Conservation (phyloP, 1,140 invertebrate genomes). For the Bactericera cockerelli region DNA sequence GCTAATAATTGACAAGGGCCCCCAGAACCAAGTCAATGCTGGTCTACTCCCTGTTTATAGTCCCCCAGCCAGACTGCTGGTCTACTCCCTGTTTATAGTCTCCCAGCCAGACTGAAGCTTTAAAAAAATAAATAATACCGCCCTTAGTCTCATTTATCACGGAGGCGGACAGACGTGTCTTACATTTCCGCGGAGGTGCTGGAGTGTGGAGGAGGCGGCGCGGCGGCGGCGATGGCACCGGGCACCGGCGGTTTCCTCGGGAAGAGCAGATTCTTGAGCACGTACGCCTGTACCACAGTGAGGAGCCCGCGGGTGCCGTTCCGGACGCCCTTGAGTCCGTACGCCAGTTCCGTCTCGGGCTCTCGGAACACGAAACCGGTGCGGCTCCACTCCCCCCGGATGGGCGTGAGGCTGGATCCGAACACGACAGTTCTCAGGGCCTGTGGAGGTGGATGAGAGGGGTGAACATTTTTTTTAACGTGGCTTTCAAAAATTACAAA, state of each 20-base stretch:
- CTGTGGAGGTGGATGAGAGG: constrained; percentile 28
- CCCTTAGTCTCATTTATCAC: no score
- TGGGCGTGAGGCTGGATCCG: constrained; percentile 39
- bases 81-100: no score
- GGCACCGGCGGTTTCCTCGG: constrained; percentile 29
- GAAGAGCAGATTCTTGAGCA: constrained; percentile 52
- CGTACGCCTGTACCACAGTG: constrained; percentile 46
- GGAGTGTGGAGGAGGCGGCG: no score
- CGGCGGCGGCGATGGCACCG: constrained; percentile 16
- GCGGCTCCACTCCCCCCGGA: constrained; percentile 43
- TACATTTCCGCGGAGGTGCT: constrained; percentile 37
- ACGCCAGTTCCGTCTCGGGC: constrained; percentile 37
- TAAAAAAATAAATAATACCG: no score
- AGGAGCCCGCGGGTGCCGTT: constrained; percentile 46
- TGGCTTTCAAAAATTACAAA: not conserved
- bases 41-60: no score
- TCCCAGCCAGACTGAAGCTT: no score
- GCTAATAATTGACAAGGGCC: no score
- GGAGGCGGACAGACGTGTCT: no score
- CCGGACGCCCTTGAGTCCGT: constrained; percentile 39
- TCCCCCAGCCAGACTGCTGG: no score
- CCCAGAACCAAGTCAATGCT: no score
- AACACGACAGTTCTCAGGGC: constrained; percentile 39
- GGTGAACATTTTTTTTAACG: not conserved
- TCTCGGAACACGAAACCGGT: constrained; percentile 41